These are phyloP conservation scores for Polypedilum pembai DNA, from an alignment of 1,140 invertebrate species.

Conservation along the genomic window DNA sequence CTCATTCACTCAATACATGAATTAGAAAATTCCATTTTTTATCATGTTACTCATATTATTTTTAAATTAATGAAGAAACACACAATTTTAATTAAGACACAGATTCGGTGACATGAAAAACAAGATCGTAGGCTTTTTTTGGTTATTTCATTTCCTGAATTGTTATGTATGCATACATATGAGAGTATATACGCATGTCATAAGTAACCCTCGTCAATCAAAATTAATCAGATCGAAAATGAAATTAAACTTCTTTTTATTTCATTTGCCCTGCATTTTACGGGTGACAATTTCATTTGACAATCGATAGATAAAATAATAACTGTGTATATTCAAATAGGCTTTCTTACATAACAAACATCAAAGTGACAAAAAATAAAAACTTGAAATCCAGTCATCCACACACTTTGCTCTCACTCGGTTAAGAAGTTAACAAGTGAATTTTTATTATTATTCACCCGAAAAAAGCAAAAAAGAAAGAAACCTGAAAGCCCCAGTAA, in stretches of 20 bases:
- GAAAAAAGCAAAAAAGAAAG: neutral
- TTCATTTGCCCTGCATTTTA: neutral
- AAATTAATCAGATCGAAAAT: slow-evolving; percentile 27
- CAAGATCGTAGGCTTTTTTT: neutral
- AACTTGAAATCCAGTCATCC: slow-evolving; percentile 17
- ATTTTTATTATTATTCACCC: slow-evolving; percentile 28
- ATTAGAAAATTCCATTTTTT: neutral
- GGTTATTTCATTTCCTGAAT: slow-evolving; percentile 15
- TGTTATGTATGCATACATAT: neutral
- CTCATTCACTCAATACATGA: neutral
- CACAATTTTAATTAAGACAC: neutral
- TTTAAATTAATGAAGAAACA: neutral
- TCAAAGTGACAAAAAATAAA: neutral
- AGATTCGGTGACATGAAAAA: neutral
- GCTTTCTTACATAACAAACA: slow-evolving; percentile 7
- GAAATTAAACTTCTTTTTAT: neutral
- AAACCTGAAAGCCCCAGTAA: neutral
- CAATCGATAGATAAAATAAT: neutral
- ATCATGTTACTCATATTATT: neutral
- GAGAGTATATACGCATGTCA: neutral
- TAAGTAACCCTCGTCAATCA: slow-evolving; percentile 24
- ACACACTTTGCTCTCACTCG: slow-evolving; percentile 1
- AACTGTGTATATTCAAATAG: neutral
- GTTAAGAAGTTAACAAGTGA: slow-evolving; percentile 12
- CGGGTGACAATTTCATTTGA: slow-evolving; percentile 20